Conservation (phyloP, 2,888 invertebrate genomes). For the Thecocarcelia acutangulata region DNA sequence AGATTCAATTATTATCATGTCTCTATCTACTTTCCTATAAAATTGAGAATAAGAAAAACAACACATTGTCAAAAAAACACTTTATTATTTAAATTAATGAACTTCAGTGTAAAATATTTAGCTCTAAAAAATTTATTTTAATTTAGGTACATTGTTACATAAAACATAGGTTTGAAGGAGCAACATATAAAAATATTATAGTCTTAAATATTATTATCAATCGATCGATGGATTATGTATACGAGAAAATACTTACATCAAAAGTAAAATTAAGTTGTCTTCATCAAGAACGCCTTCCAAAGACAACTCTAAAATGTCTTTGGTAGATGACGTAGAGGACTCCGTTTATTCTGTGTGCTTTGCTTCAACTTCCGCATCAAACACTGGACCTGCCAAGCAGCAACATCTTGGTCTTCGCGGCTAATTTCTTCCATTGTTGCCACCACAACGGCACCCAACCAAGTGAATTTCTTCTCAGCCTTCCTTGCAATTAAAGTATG, state of each 20-base stretch:
- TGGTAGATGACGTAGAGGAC: background rate
- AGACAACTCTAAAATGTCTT: conserved; percentile 5
- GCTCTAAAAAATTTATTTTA: too few relatives aligned
- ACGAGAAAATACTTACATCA: conserved; percentile 1
- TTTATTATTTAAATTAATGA: too few relatives aligned
- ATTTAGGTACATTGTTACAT: too few relatives aligned
- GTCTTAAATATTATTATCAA: too few relatives aligned
- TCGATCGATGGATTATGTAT: too few relatives aligned
- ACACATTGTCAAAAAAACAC: too few relatives aligned
- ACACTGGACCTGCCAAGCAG: conserved; percentile 4
- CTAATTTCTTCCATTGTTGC: conserved; percentile 2
- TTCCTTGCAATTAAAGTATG: background rate
- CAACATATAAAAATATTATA: too few relatives aligned
- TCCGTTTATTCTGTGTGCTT: background rate
- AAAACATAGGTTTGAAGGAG: too few relatives aligned
- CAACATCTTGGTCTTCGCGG: background rate
- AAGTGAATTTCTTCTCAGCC: conserved; percentile 1
- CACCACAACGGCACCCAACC: conserved; percentile 9
- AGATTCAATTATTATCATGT: too few relatives aligned
- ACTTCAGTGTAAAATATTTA: too few relatives aligned
- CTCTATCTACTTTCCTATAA: too few relatives aligned
- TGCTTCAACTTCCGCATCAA: background rate
- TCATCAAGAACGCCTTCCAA: conserved; percentile 4
- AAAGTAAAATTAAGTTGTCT: conserved; percentile 4
- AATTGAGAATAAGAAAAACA: too few relatives aligned